Percentiles rank a stretch among this genome's conserved stretches.
These are phyloP conservation scores for Ochlodes sylvanus DNA, from an alignment of 2,888 invertebrate genomes.

Conservation along the genomic window DNA sequence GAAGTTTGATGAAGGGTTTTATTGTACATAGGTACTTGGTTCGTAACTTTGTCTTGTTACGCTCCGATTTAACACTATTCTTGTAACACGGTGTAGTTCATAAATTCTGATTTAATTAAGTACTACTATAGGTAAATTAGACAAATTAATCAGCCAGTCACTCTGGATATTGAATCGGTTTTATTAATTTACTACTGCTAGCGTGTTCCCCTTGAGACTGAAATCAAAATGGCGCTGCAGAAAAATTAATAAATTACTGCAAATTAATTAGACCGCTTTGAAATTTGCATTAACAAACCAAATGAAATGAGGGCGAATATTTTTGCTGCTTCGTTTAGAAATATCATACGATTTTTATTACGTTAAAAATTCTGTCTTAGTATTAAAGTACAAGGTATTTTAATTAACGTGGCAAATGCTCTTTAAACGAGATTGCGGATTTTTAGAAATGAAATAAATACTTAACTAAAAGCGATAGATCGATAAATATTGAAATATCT, in stretches of 20 bases:
- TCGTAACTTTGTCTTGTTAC: too few species aligned
- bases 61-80: too few species aligned
- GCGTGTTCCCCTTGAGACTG: slow-evolving; percentile 26
- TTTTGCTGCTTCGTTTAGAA: slow-evolving; percentile 36
- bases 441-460: neutral
- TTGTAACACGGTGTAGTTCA: too few species aligned
- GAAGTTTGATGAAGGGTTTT: too few species aligned
- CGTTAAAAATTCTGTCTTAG: slow-evolving; percentile 2
- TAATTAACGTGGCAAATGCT: neutral
- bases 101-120: too few species aligned
- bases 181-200: slow-evolving; percentile 33
- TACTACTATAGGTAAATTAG: neutral
- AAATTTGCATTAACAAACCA: slow-evolving; percentile 30
- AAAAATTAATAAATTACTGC: slow-evolving; percentile 37
- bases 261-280: slow-evolving; percentile 36
- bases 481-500: too few species aligned
- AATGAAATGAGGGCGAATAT: slow-evolving; percentile 21
- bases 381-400: neutral
- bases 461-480: neutral
- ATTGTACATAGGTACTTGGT: too few species aligned
- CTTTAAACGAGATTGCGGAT: too few species aligned
- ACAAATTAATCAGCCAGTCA: slow-evolving; percentile 32
- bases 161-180: slow-evolving; percentile 29
- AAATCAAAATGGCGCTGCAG: slow-evolving; percentile 35
- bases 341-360: slow-evolving; percentile 20